Conservation (phyloP, 53 echinoderm and acorn worm species). For the Temnopleurus reevesii region DNA sequence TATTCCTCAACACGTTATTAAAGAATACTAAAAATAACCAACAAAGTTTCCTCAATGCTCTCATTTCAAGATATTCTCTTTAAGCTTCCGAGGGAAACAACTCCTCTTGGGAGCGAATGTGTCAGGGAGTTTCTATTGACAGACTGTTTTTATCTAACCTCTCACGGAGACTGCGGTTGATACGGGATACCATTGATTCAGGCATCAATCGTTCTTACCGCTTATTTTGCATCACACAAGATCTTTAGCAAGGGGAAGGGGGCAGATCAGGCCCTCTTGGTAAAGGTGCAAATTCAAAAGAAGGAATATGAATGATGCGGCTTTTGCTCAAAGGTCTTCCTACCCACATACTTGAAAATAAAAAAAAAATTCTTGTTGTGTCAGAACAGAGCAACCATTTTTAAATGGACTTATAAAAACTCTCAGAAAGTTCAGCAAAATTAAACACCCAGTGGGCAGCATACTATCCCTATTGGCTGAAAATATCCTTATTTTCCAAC, state of each 20-base stretch:
- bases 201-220: not conserved
- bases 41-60: no score
- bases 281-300: not conserved
- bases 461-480: no score
- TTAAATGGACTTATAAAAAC: not conserved
- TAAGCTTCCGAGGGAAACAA: not conserved
- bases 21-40: no score
- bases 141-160: not conserved
- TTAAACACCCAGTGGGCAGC: not conserved
- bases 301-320: not conserved
- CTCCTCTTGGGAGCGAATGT: not conserved
- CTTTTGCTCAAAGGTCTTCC: not conserved
- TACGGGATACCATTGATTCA: constrained; percentile 4
- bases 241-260: not conserved
- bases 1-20: no score
- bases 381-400: not conserved
- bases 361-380: no score
- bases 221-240: not conserved
- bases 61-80: no score
- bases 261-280: not conserved
- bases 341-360: no score
- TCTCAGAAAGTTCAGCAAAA: not conserved
- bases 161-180: not conserved
- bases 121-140: not conserved
- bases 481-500: not conserved